A percentile compares a stretch with the other conserved stretches of the same genome.
These are phyloP conservation scores for Hylaea fasciaria DNA, from an alignment of 2,888 invertebrate species.

Conservation along the genomic window DNA sequence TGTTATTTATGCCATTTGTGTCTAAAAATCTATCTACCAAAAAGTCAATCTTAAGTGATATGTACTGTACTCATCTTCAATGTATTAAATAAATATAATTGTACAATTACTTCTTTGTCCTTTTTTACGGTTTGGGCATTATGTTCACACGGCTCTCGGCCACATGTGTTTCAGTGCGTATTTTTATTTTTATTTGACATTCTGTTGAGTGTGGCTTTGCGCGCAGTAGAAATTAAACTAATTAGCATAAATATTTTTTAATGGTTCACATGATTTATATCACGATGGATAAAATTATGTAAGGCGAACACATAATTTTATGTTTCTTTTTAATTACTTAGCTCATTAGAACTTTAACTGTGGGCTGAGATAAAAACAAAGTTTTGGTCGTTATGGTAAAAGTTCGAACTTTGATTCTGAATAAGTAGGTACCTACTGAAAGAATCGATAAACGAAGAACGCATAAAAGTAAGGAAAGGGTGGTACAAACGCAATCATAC, in stretches of 20 bases:
- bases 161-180: constrained; percentile 79
- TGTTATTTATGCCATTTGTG: too few species aligned
- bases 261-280: constrained; percentile 3
- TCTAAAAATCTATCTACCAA: not conserved
- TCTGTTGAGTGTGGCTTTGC: constrained; percentile 32
- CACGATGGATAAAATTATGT: too few species aligned
- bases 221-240: constrained; percentile 19
- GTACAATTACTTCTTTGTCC: constrained; percentile 53
- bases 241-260: constrained; percentile 26
- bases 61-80: constrained; percentile 3
- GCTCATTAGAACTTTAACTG: not conserved
- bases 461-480: too few species aligned
- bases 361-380: too few species aligned
- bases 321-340: not conserved
- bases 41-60: constrained; percentile 2
- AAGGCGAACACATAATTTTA: too few species aligned
- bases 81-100: constrained; percentile 17
- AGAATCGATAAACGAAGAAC: too few species aligned
- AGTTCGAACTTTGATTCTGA: too few species aligned
- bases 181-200: constrained; percentile 70
- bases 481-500: too few species aligned
- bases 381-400: too few species aligned
- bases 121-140: constrained; percentile 66
- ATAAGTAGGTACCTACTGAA: too few species aligned
- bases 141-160: constrained; percentile 77